A percentile compares a stretch with the other conserved stretches of the same genome.
These are phyloP conservation scores for Dendrolimus houi DNA, from an alignment of 2,888 invertebrate species.

Conservation along the genomic window DNA sequence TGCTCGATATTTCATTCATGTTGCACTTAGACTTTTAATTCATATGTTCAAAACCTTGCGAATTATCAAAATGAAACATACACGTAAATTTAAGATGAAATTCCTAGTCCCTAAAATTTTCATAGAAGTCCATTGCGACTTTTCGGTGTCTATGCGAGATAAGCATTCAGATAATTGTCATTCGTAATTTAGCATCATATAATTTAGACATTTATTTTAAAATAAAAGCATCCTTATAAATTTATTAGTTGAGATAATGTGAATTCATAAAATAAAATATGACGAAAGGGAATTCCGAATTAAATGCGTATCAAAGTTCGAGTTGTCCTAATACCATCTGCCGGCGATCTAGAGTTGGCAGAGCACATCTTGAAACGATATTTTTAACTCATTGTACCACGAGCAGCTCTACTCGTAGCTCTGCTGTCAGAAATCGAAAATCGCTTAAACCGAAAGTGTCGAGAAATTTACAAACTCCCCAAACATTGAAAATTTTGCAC, in stretches of 20 bases:
- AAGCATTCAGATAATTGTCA: too few relatives aligned
- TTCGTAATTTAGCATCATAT: too few relatives aligned
- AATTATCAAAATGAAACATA: too few relatives aligned
- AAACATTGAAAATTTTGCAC: slow-evolving; percentile 22
- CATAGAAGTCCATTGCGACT: too few relatives aligned
- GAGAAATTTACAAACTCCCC: slow-evolving; percentile 32
- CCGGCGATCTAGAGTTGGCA: slow-evolving; percentile 62
- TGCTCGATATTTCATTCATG: too few relatives aligned
- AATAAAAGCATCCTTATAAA: too few relatives aligned
- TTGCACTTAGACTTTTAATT: too few relatives aligned
- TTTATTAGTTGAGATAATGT: neutral
- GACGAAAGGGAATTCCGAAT: slow-evolving; percentile 28
- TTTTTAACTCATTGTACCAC: slow-evolving; percentile 74
- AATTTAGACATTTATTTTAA: too few relatives aligned
- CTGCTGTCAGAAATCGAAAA: slow-evolving; percentile 53
- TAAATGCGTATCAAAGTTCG: slow-evolving; percentile 57
- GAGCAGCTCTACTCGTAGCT: slow-evolving; percentile 61
- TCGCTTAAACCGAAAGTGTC: slow-evolving; percentile 61
- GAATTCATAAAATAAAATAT: slow-evolving; percentile 4
- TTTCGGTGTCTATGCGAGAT: too few relatives aligned
- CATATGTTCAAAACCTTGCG: too few relatives aligned
- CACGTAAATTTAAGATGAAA: too few relatives aligned
- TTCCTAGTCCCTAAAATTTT: too few relatives aligned
- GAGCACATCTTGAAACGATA: slow-evolving; percentile 72
- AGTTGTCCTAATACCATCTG: slow-evolving; percentile 55